Base-by-base conservation (phyloP, 2,888 invertebrate genomes). In the Autographa pulchrina region DNA sequence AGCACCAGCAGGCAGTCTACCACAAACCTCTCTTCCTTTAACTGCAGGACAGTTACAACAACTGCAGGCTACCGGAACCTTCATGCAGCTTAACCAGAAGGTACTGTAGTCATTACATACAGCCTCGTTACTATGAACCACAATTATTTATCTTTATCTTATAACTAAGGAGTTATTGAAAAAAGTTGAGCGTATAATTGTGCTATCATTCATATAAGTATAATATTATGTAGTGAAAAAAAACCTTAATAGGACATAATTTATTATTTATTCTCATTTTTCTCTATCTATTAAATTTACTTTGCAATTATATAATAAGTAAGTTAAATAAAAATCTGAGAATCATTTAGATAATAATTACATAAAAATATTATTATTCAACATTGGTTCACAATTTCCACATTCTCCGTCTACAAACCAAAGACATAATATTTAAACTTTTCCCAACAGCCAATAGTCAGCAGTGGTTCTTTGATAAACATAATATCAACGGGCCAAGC, bases 401-500 rank as follows among this genome's bases (percentile, higher is more conserved):
- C 16, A n/a, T n/a, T 14, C 1, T 48, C 56, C 52, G 56, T 35
- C 54, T 65, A 60, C 2, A 20, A 56, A 58, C 60, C 52, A 56
- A 65, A 48, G 31, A 38, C 48, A 61, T 73, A 41, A 64, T 54
- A 78, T 70, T 73, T 70, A 73, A 69, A 74, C n/a, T 73, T 76
- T 89, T 86, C 85, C 87, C 91, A 81, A 90, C 95, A 95, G 95
- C 95, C 95, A 54, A 92, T 95, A 89, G 92, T 85, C 75, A 93
- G 94, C 94, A 95, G 94, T 92, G 94, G 93, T 82, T 94, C 95
- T 78, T 90, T 96, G 88, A 95, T 96, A 92, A 96, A 96, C 92
- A 96, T 96, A 78, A 96, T 96, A 91, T 96, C 95, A 32, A 95
- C 95, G 14, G 95, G 95, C 72, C 95, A 95, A 90, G 95, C 95